Conservation (phyloP, 2,113 vertebrate genomes). For the Chinchilla lanigera region DNA sequence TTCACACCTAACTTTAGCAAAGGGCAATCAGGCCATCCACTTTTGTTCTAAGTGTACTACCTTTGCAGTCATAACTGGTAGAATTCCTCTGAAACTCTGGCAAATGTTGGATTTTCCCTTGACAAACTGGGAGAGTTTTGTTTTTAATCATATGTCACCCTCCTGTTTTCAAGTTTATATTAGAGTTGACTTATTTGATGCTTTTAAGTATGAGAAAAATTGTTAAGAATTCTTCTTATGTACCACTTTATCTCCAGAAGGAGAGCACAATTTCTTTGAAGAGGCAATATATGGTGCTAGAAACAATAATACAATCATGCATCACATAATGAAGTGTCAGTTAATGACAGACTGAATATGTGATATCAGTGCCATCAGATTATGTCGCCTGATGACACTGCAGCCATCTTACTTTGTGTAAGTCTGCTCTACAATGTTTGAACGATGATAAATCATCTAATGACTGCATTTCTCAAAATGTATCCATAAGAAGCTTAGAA, state of each 20-base stretch:
- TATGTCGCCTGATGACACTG: background rate
- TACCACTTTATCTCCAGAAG: background rate
- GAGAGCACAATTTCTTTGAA: background rate
- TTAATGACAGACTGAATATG: background rate
- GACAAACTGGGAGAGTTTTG: background rate
- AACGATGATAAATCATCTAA: background rate
- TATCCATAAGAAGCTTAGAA: background rate
- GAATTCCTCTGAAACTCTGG: background rate
- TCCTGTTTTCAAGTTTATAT: background rate
- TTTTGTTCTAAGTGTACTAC: background rate
- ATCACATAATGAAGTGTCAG: background rate
- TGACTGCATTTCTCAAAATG: background rate
- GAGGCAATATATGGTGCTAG: background rate
- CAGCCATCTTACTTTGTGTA: background rate
- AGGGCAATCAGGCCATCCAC: background rate
- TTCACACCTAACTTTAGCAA: background rate
- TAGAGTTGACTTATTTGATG: background rate
- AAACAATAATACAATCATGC: background rate
- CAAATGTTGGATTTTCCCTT: background rate
- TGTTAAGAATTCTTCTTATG: background rate
- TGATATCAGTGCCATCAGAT: background rate
- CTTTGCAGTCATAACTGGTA: background rate
- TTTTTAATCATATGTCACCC: background rate
- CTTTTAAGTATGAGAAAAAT: background rate
- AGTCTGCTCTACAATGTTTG: background rate